These are phyloP conservation scores for Corticium candelabrum DNA, from an alignment of 37 sponge, comb jelly and placozoan species.

Conservation along the genomic window DNA sequence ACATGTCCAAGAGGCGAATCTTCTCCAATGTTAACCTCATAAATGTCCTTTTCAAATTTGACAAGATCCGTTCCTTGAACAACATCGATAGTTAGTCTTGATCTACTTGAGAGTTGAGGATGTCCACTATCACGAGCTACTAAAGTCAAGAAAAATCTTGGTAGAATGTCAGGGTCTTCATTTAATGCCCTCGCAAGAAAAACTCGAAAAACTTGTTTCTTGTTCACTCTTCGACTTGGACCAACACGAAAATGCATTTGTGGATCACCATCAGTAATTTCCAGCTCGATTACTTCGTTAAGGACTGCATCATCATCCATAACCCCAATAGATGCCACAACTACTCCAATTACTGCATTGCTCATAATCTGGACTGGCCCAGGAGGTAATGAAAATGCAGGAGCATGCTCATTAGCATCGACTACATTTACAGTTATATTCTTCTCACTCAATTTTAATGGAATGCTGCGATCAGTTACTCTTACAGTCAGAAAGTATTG, in stretches of 20 bases:
- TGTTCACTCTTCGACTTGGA: not conserved
- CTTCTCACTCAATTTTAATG: not conserved
- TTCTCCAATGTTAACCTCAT: not conserved
- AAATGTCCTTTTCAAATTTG: not conserved
- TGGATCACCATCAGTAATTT: not conserved
- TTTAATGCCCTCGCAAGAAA: not conserved
- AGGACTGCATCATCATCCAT: not conserved
- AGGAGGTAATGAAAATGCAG: not conserved
- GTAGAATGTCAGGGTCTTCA: not conserved
- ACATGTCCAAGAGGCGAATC: not conserved
- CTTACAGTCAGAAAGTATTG: not conserved
- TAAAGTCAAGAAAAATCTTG: not conserved
- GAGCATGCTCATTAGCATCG: not conserved
- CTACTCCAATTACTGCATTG: not conserved
- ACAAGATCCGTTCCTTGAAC: not conserved
- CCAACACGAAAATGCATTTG: not conserved
- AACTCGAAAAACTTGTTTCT: not conserved
- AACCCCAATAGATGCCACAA: not conserved
- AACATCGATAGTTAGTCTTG: not conserved
- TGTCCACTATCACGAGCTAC: not conserved
- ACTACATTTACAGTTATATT: not conserved
- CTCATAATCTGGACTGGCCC: too few relatives aligned
- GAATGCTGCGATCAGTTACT: not conserved
- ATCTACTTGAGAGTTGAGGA: not conserved
- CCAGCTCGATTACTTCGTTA: not conserved